Conservation (phyloP, 2,797 vertebrate species). For the Onychomys torridus region DNA sequence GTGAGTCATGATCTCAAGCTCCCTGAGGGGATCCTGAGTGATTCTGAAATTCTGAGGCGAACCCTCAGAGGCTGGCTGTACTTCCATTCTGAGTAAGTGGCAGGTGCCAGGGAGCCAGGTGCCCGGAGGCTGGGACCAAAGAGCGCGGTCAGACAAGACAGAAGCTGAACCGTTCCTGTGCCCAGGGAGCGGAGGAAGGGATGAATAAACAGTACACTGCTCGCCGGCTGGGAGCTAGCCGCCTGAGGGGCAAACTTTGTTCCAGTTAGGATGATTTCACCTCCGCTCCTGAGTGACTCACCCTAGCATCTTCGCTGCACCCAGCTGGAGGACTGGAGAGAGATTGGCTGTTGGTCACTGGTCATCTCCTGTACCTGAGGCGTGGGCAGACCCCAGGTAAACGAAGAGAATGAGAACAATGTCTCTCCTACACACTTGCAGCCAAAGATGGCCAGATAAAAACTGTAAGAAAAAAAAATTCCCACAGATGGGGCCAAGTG, state of each 20-base stretch:
- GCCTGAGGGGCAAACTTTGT: neutral
- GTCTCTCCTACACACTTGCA: neutral
- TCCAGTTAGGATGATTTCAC: neutral
- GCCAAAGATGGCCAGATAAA: neutral
- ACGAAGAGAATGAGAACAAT: neutral
- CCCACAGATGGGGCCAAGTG: neutral
- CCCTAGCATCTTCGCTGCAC: neutral
- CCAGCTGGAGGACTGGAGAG: neutral
- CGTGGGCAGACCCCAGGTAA: neutral
- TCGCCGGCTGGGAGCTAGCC: neutral
- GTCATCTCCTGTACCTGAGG: neutral
- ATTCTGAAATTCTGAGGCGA: neutral
- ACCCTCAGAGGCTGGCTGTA: neutral
- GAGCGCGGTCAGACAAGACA: fast-evolving
- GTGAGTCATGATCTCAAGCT: constrained; percentile 17
- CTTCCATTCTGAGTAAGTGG: neutral
- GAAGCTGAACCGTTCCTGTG: neutral
- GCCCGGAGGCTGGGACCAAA: neutral
- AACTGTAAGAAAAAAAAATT: neutral
- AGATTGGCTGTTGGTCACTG: neutral
- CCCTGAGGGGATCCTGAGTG: neutral
- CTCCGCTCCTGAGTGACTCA: fast-evolving
- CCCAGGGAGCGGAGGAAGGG: neutral
- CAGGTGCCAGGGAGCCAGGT: neutral
- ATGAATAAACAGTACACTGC: neutral